Percentiles rank a stretch among this genome's conserved stretches.
Evolutionary conservation across 2,888 invertebrate species (phyloP).

Genomic region (Hymenopus coronatus): DNA sequence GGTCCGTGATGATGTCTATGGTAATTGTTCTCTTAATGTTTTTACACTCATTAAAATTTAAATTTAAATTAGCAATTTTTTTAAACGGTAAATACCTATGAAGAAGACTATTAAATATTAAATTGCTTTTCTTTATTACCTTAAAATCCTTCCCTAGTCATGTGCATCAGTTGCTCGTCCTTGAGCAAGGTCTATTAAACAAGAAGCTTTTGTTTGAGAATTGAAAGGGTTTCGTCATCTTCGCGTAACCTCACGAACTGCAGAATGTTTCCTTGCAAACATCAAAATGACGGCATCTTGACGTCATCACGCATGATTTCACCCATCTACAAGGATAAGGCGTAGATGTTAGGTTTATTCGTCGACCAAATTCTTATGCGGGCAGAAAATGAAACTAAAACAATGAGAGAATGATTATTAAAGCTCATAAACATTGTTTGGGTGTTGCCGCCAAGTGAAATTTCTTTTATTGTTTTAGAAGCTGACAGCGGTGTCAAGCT

Average conservation of each 20-base stretch:
- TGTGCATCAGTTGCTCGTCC: background rate
- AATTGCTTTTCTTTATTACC: too few species aligned
- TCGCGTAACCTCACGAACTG: background rate
- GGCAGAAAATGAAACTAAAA: background rate
- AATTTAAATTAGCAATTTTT: too few species aligned
- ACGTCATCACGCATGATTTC: background rate
- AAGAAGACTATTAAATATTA: too few species aligned
- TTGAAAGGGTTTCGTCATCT: background rate
- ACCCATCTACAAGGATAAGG: background rate
- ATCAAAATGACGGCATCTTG: background rate
- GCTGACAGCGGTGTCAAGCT: background rate
- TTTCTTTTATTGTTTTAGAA: background rate
- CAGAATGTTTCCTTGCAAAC: background rate
- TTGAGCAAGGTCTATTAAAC: background rate
- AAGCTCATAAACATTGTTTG: background rate
- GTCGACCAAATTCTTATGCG: background rate
- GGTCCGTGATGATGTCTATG: too few species aligned
- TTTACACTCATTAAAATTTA: too few species aligned
- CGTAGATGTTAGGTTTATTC: background rate
- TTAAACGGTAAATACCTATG: too few species aligned
- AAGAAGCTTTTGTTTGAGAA: background rate
- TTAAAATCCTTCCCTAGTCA: too few species aligned
- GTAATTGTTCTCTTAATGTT: too few species aligned
- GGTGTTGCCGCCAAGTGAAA: background rate
- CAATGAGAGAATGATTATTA: background rate